Evolutionary conservation across 2,113 vertebrate species (phyloP).

Genomic region (Lepus timidus): DNA sequence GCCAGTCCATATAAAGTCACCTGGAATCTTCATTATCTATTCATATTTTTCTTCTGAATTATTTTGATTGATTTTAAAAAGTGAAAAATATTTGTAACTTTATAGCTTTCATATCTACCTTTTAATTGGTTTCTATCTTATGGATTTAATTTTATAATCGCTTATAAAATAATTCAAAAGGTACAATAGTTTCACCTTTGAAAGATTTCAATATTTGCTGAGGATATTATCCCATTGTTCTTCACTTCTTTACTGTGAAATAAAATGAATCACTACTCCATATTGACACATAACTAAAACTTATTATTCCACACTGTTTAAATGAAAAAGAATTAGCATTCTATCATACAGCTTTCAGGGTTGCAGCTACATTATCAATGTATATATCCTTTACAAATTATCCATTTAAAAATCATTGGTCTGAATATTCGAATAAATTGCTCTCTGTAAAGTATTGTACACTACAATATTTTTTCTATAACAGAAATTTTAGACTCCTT

Average conservation of each 20-base stretch:
- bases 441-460: not conserved
- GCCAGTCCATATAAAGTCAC: not conserved
- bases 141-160: not conserved
- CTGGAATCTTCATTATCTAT: conserved; percentile 2
- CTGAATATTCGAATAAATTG: not conserved
- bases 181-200: not conserved
- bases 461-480: not conserved
- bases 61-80: conserved; percentile 6
- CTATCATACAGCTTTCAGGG: not conserved
- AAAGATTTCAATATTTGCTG: not conserved
- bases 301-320: not conserved
- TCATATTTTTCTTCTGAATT: not conserved
- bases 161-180: not conserved
- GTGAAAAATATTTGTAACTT: not conserved
- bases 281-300: not conserved
- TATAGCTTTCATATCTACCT: not conserved
- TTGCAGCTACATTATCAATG: not conserved
- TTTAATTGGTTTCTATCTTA: not conserved
- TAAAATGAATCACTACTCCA: not conserved
- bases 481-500: not conserved
- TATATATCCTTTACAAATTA: not conserved
- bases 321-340: not conserved
- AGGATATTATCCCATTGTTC: not conserved
- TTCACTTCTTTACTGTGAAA: not conserved
- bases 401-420: not conserved